Base-by-base conservation (phyloP, 2,888 invertebrate genomes). In the Cinara cedri region DNA sequence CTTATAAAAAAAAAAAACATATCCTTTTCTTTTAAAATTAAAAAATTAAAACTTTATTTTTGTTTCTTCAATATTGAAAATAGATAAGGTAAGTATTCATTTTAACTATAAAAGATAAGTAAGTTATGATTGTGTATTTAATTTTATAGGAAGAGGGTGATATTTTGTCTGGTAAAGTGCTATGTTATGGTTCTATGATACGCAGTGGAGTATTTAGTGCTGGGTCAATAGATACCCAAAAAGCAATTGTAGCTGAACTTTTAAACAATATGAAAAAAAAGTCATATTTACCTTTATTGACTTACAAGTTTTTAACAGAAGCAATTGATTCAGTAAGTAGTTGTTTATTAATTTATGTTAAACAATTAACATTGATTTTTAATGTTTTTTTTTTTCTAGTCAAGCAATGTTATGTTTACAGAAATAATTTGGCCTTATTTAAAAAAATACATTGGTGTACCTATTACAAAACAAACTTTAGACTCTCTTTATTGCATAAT, bases 151-250 rank as follows among this genome's bases (percentile, higher is more conserved):
- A 93, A 88, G 90, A 90, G 84, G 91, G 90, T 54, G 92, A 93
- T 87, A 89, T 92, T 68, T 88, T 89, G 49, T 88, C 90, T 26
- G 93, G 93, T 0, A 90, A 90, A 84, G 90, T 93, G 82, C 86
- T 93, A 83, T 88, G 90, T 1, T 91, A 91, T 84, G 91, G 92
- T 26, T 91, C 93, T 3, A 84, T 92, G 49, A 88, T 93, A 81
- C 88, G 91, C 71, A 91, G 93, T 0, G 89, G 89, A 24, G 86
- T 89, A 71, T 81, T 82, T 72, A 26, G 60, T 60, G 65, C 62
- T 54, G 74, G 74, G 55, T 11, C 66, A 26, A 19, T 57, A 4
- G 72, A 82, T n/a, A 46, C 80, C 1, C 82, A 82, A 66, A 80
- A 81, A 76, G 51, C 46, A 34, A 55, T 82, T 42, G 44, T 82